phyloP scores from a whole-genome alignment of 30 jellyfish, hydroid and myxozoan genomes.

The Cassiopea andromeda region DNA sequence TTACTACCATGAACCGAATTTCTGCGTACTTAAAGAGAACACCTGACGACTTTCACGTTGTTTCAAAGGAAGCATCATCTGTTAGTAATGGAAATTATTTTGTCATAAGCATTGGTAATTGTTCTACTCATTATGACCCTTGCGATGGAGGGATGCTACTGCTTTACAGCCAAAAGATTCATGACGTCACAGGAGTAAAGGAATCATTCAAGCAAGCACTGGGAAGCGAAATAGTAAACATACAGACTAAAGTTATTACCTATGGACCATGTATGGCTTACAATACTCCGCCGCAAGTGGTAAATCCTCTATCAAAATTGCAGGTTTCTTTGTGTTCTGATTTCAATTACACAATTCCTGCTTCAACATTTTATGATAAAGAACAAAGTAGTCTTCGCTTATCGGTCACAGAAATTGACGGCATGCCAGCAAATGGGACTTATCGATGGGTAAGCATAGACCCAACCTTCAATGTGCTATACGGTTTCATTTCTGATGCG shows the following conservation, averaged over 20 bases:
- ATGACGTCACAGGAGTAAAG: background rate
- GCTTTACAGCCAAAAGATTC: background rate
- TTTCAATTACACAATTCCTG: conserved; percentile 38
- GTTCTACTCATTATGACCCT: conserved; percentile 22
- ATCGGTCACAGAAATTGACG: conserved; percentile 56
- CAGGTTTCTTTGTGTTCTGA: conserved; percentile 37
- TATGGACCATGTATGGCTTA: conserved; percentile 29
- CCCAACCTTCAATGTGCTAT: conserved; percentile 5
- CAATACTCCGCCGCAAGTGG: conserved; percentile 44
- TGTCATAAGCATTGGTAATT: conserved; percentile 14
- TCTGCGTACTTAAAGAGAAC: conserved; percentile 30
- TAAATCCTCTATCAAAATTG: background rate
- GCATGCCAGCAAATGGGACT: conserved; percentile 44
- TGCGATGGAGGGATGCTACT: conserved; percentile 31
- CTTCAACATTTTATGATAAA: conserved; percentile 32
- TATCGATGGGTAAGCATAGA: conserved; percentile 42
- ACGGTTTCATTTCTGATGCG: conserved; percentile 59
- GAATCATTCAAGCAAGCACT: conserved; percentile 39
- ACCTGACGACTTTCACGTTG: conserved; percentile 14
- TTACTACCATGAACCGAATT: conserved; percentile 10
- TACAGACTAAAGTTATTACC: background rate
- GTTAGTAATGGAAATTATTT: conserved; percentile 1
- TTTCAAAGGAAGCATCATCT: background rate
- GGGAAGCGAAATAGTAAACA: conserved; percentile 7
- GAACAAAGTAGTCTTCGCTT: conserved; percentile 40